Conservation (phyloP, 1,140 invertebrate genomes). For the Danaus plexippus region DNA sequence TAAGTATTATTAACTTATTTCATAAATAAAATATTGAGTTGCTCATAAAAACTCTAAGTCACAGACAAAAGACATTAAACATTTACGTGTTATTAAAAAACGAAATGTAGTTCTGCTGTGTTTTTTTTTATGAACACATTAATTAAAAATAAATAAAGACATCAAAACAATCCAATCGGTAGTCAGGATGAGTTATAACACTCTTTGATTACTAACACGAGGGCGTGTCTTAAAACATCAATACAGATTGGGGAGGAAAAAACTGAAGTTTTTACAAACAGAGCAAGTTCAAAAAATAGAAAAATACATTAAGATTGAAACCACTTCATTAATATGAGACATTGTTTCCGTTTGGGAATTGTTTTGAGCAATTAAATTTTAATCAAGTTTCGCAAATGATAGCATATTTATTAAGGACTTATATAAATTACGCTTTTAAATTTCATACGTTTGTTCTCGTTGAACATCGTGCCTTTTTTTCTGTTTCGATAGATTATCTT, state of each 20-base stretch:
- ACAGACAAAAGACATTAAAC: no score
- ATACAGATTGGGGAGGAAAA: conserved; percentile 25
- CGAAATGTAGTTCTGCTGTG: no score
- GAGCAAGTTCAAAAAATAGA: conserved; percentile 6
- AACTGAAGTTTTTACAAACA: conserved; percentile 12
- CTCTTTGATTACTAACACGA: conserved; percentile 32
- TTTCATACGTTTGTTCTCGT: background rate
- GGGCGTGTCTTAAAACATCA: conserved; percentile 38
- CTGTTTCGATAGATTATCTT: background rate
- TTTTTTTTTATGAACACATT: no score
- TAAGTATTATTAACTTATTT: no score
- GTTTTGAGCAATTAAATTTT: conserved; percentile 11
- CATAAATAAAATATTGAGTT: no score
- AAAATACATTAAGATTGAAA: conserved; percentile 16
- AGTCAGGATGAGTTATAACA: conserved; percentile 44
- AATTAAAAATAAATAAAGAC: conserved; percentile 41
- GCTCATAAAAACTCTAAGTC: no score
- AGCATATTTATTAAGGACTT: background rate
- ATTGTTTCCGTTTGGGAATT: conserved; percentile 24
- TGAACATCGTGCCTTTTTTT: background rate
- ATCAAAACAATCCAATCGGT: conserved; percentile 38
- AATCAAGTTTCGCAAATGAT: background rate
- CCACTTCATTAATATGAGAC: conserved; percentile 20
- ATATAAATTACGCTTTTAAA: background rate
- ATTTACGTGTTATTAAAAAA: no score